Conservation (phyloP, 2,113 vertebrate genomes). For the Sorex araneus region DNA sequence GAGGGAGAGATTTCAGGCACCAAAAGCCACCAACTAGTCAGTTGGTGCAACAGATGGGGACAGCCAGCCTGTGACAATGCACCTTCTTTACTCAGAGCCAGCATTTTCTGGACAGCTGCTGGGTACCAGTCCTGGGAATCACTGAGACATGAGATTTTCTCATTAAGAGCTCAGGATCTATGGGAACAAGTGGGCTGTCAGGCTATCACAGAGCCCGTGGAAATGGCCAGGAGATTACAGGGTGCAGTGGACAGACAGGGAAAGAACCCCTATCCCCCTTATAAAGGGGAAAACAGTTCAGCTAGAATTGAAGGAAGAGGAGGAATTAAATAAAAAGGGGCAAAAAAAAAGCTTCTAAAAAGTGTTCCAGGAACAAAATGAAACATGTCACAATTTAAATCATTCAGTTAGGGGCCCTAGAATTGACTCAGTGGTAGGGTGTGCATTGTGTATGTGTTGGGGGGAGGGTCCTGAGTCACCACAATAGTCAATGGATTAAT, state of each 20-base stretch:
- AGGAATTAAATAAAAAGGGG: neutral
- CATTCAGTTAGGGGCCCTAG: neutral
- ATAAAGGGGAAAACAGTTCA: neutral
- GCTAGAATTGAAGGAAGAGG: slow-evolving; percentile 2
- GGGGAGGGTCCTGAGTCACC: no score
- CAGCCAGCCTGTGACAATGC: slow-evolving; percentile 48
- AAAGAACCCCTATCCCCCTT: neutral
- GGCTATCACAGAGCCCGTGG: slow-evolving; percentile 11
- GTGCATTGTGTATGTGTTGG: no score
- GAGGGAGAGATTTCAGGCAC: slow-evolving; percentile 45
- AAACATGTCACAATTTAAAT: neutral
- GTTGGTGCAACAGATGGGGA: slow-evolving; percentile 77
- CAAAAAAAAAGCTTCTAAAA: neutral
- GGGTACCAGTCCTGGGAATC: slow-evolving; percentile 27
- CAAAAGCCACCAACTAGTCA: slow-evolving; percentile 63
- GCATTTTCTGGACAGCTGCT: slow-evolving; percentile 71
- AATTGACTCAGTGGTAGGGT: no score
- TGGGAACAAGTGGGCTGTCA: neutral
- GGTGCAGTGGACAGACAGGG: neutral
- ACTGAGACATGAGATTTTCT: slow-evolving; percentile 19
- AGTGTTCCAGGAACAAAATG: neutral
- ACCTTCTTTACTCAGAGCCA: slow-evolving; percentile 76
- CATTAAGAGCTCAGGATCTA: slow-evolving; percentile 23
- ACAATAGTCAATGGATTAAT: no score
- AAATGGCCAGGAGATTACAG: neutral